Conservation (phyloP, 2,113 vertebrate species). For the Megaceryle torquata region DNA sequence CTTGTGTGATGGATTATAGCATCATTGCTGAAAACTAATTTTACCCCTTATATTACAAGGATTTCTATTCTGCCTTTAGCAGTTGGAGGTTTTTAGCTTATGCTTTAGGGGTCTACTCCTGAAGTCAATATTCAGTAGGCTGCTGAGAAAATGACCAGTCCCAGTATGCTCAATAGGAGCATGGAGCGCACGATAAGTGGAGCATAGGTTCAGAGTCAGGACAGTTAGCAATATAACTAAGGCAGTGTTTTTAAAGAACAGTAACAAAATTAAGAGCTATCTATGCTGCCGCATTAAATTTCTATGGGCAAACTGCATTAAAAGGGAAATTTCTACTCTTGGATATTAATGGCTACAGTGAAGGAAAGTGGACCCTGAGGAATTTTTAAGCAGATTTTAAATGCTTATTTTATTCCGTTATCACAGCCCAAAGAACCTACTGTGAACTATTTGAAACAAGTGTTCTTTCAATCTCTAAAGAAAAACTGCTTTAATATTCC, state of each 20-base stretch:
- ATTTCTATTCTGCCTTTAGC: neutral
- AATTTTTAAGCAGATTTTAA: constrained; percentile 19
- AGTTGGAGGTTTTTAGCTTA: neutral
- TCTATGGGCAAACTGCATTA: neutral
- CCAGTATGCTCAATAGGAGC: neutral
- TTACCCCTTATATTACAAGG: neutral
- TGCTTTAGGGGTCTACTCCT: neutral
- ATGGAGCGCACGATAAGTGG: neutral
- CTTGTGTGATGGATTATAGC: constrained; percentile 57
- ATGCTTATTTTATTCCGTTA: neutral
- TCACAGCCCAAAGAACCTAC: neutral
- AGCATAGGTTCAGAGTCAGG: neutral
- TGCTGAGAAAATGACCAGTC: neutral
- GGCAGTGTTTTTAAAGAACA: neutral
- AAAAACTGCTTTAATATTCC: neutral
- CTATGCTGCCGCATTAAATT: neutral
- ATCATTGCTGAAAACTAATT: constrained; percentile 54
- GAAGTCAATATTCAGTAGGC: neutral
- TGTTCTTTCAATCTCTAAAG: neutral
- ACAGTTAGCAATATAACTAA: neutral
- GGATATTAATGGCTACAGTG: neutral
- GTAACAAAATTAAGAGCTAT: neutral
- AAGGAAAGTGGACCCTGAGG: neutral
- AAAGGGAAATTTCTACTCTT: neutral
- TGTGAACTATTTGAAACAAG: neutral